Base-by-base conservation (phyloP, 1,140 invertebrate genomes). In the Polypedilum vanderplanki region DNA sequence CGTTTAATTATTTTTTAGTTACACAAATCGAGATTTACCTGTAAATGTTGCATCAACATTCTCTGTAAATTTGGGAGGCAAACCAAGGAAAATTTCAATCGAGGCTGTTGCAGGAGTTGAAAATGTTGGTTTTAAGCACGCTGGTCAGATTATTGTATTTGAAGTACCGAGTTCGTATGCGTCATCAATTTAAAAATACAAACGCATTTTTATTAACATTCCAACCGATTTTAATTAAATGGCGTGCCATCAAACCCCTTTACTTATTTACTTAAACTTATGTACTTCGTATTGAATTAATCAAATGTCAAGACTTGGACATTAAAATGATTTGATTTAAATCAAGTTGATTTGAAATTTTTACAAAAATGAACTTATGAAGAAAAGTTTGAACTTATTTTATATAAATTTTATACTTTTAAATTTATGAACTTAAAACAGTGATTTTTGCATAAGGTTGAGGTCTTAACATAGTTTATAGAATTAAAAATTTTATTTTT, bases 31-130 rank as follows among this genome's bases (percentile, higher is more conserved):
- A 40, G 81, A 83, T 73, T 67, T 83, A n/a, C 78, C 81, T 9
- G 80, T 82, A 0, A 79, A 81, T 75, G 81, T 83, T n/a, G 75
- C 76, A 75, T 76, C 75, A 57, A 80, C 78, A 17, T 82, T 82
- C 24, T 77, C 78, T 74, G 82, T 80, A 20, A 77, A 79, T 0
- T 76, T 83, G 70, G 81, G 80, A 15, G 79, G 77, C 0, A 83
- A 82, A 75, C 67, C 79, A 0, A 78, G 79, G 73, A 79, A 77
- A 8, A 81, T 83, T 77, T 74, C 78, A 7, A 78, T 83, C 40
- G 79, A 82, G 76, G 80, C 78, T 40, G 79, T 77, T 7, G 73
- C 80, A 40, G 80, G 80, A 75, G 79, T 82, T 74, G 81, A 83
- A 73, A 77, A 73, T 24, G 81, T 81, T 3, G 80, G 76, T 64